Evolutionary conservation across 2,113 vertebrate genomes (phyloP).

Genomic region (Colossoma macropomum): DNA sequence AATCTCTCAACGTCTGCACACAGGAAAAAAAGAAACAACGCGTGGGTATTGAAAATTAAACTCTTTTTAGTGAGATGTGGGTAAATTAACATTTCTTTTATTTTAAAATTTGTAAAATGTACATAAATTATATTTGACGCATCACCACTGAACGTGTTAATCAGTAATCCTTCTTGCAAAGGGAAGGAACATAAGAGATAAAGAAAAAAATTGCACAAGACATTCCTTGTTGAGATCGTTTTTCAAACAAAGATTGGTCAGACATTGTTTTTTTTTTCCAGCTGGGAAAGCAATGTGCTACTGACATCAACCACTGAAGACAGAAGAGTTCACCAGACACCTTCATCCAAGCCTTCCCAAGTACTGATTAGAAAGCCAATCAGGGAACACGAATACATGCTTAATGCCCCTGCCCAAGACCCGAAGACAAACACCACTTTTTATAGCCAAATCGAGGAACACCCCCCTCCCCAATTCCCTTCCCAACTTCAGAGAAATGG

Average conservation of each 20-base stretch:
- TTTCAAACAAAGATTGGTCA: slow-evolving; percentile 78
- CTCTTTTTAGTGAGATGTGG: slow-evolving; percentile 67
- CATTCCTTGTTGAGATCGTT: slow-evolving; percentile 79
- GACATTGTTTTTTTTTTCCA: slow-evolving; percentile 69
- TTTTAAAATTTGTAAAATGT: slow-evolving; percentile 81
- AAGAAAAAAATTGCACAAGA: slow-evolving; percentile 61
- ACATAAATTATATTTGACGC: slow-evolving; percentile 82
- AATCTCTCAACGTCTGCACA: slow-evolving; percentile 23
- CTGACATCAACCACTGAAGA: slow-evolving; percentile 78
- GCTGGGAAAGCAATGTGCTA: slow-evolving; percentile 80
- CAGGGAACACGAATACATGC: slow-evolving; percentile 62
- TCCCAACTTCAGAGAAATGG: slow-evolving; percentile 56
- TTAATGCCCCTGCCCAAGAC: slow-evolving; percentile 52
- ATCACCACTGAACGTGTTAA: slow-evolving; percentile 76
- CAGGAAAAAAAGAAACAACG: slow-evolving; percentile 61
- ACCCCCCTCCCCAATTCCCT: slow-evolving; percentile 16
- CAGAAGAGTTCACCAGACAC: slow-evolving; percentile 73
- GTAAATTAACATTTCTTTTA: slow-evolving; percentile 78
- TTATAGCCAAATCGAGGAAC: slow-evolving; percentile 30
- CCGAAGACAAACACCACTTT: slow-evolving; percentile 25
- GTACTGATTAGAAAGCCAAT: slow-evolving; percentile 71
- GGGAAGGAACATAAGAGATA: slow-evolving; percentile 67
- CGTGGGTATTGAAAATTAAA: slow-evolving; percentile 67
- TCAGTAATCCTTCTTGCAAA: slow-evolving; percentile 71
- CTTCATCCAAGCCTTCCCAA: slow-evolving; percentile 73